Conservation (phyloP, 2,113 vertebrate genomes). For the Myiozetetes cayanensis region DNA sequence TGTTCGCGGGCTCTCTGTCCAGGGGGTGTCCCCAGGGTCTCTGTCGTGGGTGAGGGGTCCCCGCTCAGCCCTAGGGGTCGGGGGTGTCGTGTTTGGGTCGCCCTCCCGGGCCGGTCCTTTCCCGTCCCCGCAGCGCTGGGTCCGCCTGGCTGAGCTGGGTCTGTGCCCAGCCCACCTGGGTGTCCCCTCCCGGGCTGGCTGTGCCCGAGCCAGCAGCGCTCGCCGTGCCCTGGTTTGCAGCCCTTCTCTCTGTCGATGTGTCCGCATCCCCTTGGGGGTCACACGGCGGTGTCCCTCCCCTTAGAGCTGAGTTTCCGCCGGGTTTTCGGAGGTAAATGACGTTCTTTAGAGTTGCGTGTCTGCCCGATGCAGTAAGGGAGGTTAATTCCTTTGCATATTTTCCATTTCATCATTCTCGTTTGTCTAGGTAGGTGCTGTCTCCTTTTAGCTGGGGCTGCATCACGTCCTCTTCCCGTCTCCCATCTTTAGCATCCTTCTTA, state of each 20-base stretch:
- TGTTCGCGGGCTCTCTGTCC: too few species aligned
- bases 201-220: not conserved
- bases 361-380: not conserved
- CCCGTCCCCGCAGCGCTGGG: too few species aligned
- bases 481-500: not conserved
- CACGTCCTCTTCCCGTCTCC: fast-evolving
- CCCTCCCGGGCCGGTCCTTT: not conserved
- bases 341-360: not conserved
- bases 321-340: not conserved
- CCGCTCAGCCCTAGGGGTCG: not conserved
- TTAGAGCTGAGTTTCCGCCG: not conserved
- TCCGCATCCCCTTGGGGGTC: not conserved
- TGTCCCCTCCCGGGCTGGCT: not conserved
- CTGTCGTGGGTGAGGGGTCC: not conserved
- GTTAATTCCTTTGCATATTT: not conserved
- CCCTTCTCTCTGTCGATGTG: not conserved
- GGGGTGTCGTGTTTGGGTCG: not conserved
- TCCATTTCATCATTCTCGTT: not conserved
- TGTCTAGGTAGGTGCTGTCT: not conserved
- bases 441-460: not conserved
- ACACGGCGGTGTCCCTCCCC: not conserved
- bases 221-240: not conserved
- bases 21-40: not conserved
- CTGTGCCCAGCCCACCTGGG: not conserved
- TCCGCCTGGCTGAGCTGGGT: not conserved